Conservation (phyloP, 2,888 invertebrate species). For the Drosophila pseudotalamancana region DNA sequence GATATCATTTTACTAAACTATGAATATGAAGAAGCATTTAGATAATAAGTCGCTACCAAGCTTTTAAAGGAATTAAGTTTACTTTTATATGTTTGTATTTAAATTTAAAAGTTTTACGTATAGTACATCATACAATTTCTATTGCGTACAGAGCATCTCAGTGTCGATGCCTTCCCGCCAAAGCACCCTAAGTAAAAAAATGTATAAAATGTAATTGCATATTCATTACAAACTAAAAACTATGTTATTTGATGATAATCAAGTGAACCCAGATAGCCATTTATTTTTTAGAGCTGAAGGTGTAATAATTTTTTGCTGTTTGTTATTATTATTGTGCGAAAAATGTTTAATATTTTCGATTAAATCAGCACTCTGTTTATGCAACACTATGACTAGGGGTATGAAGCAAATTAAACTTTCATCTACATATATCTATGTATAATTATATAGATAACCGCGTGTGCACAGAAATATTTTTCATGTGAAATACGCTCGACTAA, state of each 20-base stretch:
- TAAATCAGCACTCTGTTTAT: slow-evolving; percentile 11
- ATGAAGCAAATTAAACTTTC: slow-evolving; percentile 21
- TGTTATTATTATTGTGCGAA: slow-evolving; percentile 23
- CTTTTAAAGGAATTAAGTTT: no score
- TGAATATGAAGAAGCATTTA: no score
- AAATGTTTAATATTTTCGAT: slow-evolving; percentile 16
- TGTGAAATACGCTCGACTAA: slow-evolving; percentile 35
- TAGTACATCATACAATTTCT: no score
- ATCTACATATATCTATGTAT: not conserved
- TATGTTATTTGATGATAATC: slow-evolving; percentile 25
- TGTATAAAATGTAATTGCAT: not conserved
- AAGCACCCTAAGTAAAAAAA: no score
- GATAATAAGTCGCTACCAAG: no score
- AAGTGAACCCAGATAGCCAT: slow-evolving; percentile 26
- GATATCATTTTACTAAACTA: no score
- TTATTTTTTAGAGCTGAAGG: slow-evolving; percentile 19
- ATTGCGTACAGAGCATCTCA: no score
- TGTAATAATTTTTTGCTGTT: slow-evolving; percentile 34
- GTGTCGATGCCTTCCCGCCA: no score
- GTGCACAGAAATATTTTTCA: slow-evolving; percentile 16
- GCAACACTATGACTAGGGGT: not conserved
- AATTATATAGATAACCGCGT: not conserved
- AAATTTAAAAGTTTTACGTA: no score
- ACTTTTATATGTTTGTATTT: no score
- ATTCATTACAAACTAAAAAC: slow-evolving; percentile 1